Conservation (phyloP, 2,888 invertebrate species). For the Drosophila neutralis region DNA sequence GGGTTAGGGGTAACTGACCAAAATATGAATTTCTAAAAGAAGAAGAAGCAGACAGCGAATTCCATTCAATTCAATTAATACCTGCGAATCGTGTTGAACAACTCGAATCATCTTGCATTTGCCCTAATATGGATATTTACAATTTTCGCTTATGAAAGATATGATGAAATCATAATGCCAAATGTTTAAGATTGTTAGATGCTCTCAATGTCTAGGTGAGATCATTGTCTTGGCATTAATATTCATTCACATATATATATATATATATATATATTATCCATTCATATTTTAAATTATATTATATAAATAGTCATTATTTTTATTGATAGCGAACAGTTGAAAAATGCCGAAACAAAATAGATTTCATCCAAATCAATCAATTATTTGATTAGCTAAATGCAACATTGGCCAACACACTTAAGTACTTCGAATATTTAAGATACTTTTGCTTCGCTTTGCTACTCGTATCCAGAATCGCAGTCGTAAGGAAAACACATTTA, state of each 20-base stretch:
- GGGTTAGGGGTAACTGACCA: not conserved
- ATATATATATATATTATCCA: too few species aligned
- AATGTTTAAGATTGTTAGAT: not conserved
- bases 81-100: not conserved
- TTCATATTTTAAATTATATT: not conserved
- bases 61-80: not conserved
- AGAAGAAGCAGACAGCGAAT: not conserved
- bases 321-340: not conserved
- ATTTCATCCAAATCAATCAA: not conserved
- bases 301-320: not conserved
- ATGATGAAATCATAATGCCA: not conserved
- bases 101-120: not conserved
- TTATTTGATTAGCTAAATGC: not conserved
- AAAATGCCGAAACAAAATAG: not conserved
- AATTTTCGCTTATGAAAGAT: not conserved
- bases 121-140: not conserved
- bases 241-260: not conserved
- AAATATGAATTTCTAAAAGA: not conserved
- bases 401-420: not conserved
- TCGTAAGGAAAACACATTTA: not conserved
- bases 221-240: not conserved
- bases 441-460: not conserved
- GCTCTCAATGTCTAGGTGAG: not conserved
- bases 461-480: not conserved
- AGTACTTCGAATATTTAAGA: not conserved